Percentiles rank a stretch among this genome's conserved stretches.
These are phyloP conservation scores for Auanema freiburgensis DNA, from an alignment of 2,888 invertebrate species.

Conservation along the genomic window DNA sequence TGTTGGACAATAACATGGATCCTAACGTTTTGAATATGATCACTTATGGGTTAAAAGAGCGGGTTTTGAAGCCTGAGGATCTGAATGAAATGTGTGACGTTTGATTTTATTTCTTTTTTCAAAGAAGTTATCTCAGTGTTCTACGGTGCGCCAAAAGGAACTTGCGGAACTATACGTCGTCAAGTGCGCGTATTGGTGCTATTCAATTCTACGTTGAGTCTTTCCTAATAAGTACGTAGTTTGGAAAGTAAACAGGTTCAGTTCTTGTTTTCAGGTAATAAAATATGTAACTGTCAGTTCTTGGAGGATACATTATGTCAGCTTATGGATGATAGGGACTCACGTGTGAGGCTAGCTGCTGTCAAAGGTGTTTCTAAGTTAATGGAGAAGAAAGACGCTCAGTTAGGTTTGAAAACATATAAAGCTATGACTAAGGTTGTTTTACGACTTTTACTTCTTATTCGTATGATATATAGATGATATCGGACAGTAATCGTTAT, in stretches of 20 bases:
- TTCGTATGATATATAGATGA: constrained; percentile 1
- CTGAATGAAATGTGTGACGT: not conserved
- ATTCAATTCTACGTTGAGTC: constrained; percentile 17
- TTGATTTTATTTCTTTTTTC: not conserved
- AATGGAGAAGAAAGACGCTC: constrained; percentile 14
- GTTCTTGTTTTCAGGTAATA: not conserved
- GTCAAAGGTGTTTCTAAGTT: constrained; percentile 25
- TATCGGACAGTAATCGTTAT: constrained; percentile 9
- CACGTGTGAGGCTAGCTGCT: constrained; percentile 36
- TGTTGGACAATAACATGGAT: not conserved
- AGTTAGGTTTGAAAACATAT: constrained; percentile 2
- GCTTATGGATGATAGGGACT: constrained; percentile 32
- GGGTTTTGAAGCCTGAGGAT: not conserved
- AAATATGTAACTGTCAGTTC: constrained; percentile 1
- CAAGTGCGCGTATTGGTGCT: constrained; percentile 10
- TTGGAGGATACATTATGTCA: constrained; percentile 22
- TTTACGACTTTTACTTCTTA: not conserved
- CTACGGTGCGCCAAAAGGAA: constrained; percentile 10
- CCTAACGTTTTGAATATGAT: constrained; percentile 9
- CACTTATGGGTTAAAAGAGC: constrained; percentile 8
- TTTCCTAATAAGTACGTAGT: constrained; percentile 1
- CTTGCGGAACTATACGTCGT: not conserved
- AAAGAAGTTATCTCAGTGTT: constrained; percentile 10
- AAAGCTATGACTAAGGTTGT: constrained; percentile 5
- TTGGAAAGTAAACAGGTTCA: not conserved